Percentiles rank a stretch among this genome's conserved stretches.
phyloP scores from a whole-genome alignment of 2,888 invertebrate genomes.

The Thumatha senex region DNA sequence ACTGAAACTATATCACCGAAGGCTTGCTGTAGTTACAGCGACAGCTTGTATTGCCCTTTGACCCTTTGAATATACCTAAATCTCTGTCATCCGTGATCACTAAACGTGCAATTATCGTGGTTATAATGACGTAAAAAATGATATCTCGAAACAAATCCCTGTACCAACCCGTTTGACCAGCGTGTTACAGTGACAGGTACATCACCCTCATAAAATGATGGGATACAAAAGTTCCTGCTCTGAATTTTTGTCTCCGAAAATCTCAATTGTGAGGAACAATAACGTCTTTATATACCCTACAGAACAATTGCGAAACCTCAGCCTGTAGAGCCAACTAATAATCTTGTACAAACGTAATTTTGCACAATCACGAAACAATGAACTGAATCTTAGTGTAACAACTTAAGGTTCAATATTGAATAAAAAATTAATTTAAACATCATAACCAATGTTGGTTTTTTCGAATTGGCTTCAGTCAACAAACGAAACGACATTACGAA shows the following conservation, averaged over 20 bases:
- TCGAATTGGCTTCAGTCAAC: conserved; percentile 54
- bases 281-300: conserved; percentile 22
- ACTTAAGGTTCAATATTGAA: conserved; percentile 6
- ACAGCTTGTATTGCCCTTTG: too few species aligned
- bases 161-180: too few species aligned
- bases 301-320: conserved; percentile 37
- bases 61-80: too few species aligned
- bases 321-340: conserved; percentile 29
- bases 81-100: too few species aligned
- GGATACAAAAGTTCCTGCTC: conserved; percentile 2
- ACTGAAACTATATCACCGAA: too few species aligned
- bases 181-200: too few species aligned
- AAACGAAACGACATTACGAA: conserved; percentile 59
- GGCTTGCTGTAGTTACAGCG: too few species aligned
- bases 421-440: background rate
- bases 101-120: too few species aligned
- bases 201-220: too few species aligned
- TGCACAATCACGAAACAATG: background rate
- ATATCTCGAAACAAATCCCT: too few species aligned
- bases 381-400: background rate
- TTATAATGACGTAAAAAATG: too few species aligned
- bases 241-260: conserved; percentile 4
- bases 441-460: conserved; percentile 19
- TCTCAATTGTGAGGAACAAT: conserved; percentile 9
- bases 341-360: conserved; percentile 26